A percentile compares a stretch with the other conserved stretches of the same genome.
Evolutionary conservation across 2,113 vertebrate genomes (phyloP).

Genomic region (Aldabrachelys gigantea): DNA sequence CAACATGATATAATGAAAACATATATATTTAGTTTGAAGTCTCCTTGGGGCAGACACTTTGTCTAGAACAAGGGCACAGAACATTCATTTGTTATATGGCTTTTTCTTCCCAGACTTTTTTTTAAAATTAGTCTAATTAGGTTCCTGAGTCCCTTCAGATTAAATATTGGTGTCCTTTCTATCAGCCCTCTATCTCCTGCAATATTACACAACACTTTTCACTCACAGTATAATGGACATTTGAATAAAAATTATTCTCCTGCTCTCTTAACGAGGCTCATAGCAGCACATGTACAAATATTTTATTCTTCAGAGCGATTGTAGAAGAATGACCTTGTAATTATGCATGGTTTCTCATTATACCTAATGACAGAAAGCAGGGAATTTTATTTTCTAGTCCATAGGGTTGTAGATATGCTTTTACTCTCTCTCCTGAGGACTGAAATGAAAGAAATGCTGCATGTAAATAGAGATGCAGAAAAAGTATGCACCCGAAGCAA

Average conservation of each 20-base stretch:
- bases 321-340: neutral
- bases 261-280: neutral
- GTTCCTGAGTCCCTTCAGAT: neutral
- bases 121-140: neutral
- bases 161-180: neutral
- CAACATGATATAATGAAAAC: neutral
- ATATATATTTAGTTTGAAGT: neutral
- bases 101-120: neutral
- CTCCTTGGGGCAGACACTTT: neutral
- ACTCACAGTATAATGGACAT: neutral
- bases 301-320: neutral
- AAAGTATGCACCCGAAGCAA: neutral
- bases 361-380: neutral
- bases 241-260: neutral
- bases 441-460: neutral
- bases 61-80: neutral
- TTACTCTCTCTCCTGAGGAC: neutral
- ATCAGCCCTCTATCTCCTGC: neutral
- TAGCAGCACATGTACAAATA: neutral
- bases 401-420: neutral
- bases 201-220: neutral
- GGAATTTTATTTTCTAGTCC: neutral
- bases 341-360: neutral
- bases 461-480: neutral
- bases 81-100: neutral